Conservation (phyloP, 2,888 invertebrate genomes). For the Hirtodrosophila confusa region DNA sequence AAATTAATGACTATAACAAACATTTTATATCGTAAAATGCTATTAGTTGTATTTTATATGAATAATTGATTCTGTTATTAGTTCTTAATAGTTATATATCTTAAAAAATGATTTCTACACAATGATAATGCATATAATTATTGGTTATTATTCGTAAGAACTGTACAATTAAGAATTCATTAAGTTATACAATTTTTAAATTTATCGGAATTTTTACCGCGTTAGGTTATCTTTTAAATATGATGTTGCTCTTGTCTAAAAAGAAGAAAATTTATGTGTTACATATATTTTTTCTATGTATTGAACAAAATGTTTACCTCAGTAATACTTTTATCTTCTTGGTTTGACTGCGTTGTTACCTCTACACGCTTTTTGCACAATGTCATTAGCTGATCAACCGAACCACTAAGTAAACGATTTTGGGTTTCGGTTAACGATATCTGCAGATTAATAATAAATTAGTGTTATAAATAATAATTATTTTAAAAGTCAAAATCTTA, state of each 20-base stretch:
- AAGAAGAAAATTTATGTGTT: not conserved
- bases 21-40: slow-evolving; percentile 11
- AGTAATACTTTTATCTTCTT: not conserved
- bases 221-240: slow-evolving; percentile 2
- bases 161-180: slow-evolving; percentile 9
- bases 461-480: not conserved
- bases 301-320: slow-evolving; percentile 4
- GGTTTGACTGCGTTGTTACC: slow-evolving; percentile 1
- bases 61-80: slow-evolving; percentile 6
- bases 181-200: not conserved
- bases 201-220: slow-evolving; percentile 6
- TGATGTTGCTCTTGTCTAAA: slow-evolving; percentile 5
- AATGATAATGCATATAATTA: not conserved
- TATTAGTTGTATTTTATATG: slow-evolving; percentile 10
- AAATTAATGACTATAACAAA: slow-evolving; percentile 30
- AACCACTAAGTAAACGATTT: slow-evolving; percentile 36
- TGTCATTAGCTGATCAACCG: slow-evolving; percentile 50
- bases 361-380: slow-evolving; percentile 40
- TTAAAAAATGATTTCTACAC: slow-evolving; percentile 7
- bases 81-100: slow-evolving; percentile 5
- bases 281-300: not conserved
- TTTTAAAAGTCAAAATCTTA: no score
- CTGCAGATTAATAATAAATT: slow-evolving; percentile 12
- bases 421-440: slow-evolving; percentile 39
- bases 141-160: not conserved